phyloP scores from a whole-genome alignment of 2,113 vertebrate species.

The Phalacrocorax aristotelis region DNA sequence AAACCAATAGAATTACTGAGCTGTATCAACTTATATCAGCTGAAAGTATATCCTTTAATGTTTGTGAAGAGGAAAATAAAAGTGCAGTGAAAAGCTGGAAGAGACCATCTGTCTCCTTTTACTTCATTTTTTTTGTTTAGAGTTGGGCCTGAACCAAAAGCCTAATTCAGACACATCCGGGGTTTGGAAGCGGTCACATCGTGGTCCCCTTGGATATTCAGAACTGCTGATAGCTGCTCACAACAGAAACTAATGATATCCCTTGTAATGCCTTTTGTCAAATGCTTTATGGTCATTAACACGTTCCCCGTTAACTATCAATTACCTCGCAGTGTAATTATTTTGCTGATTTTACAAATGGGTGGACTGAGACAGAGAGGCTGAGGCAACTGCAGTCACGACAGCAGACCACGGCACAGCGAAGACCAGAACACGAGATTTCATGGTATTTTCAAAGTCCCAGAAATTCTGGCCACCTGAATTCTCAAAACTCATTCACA shows the following conservation, averaged over 20 bases:
- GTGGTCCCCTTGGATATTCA: background rate
- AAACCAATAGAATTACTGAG: background rate
- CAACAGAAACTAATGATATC: background rate
- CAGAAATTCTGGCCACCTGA: background rate
- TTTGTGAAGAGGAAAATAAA: background rate
- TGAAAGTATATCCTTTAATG: background rate
- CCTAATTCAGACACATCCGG: background rate
- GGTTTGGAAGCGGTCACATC: background rate
- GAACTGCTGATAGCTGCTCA: background rate
- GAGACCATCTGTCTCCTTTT: conserved; percentile 23
- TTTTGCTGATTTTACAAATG: background rate
- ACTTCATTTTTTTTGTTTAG: background rate
- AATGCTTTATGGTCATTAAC: background rate
- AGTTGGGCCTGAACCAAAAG: background rate
- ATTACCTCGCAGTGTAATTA: background rate
- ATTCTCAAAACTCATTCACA: background rate
- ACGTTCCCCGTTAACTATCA: background rate
- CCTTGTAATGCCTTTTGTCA: background rate
- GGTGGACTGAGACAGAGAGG: background rate
- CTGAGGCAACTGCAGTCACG: background rate
- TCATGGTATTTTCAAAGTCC: background rate
- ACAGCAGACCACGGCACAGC: background rate
- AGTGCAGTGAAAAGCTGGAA: background rate
- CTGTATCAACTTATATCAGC: background rate
- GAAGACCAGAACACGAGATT: background rate